phyloP scores from a whole-genome alignment of 2,888 invertebrate genomes.

The Napeogenes inachia region DNA sequence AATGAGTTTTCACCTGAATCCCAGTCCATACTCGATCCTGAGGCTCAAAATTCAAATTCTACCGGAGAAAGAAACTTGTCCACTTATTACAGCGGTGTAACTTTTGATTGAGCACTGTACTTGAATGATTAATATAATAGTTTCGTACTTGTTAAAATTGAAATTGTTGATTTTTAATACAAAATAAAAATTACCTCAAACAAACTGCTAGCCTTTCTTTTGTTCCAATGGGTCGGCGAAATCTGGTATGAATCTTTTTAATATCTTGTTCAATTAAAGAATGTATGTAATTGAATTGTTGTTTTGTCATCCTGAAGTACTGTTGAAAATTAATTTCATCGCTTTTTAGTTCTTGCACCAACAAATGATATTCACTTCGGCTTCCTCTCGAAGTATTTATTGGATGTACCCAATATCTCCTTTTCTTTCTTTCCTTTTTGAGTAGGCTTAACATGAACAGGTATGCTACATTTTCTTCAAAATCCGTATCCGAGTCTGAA shows the following conservation, averaged over 20 bases:
- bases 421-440: constrained; percentile 19
- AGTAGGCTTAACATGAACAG: no score
- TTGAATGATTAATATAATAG: no score
- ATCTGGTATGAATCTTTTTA: constrained; percentile 29
- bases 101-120: background rate
- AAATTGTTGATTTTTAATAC: no score
- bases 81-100: constrained; percentile 3
- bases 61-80: constrained; percentile 1
- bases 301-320: constrained; percentile 5
- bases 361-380: no score
- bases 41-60: background rate
- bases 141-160: no score
- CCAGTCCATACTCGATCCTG: background rate
- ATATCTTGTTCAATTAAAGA: constrained; percentile 26
- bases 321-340: no score
- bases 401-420: constrained; percentile 16
- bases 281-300: constrained; percentile 25
- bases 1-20: background rate
- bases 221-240: constrained; percentile 31
- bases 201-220: constrained; percentile 13
- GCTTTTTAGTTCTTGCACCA: no score
- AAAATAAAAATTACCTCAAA: constrained; percentile 31
- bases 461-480: no score
- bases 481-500: no score
- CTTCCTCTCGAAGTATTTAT: no score